Evolutionary conservation across 64 coral and sea anemone genomes (phyloP), one percentile per base, ranked within the genome.

Genomic region (Stylophora pistillata): DNA sequence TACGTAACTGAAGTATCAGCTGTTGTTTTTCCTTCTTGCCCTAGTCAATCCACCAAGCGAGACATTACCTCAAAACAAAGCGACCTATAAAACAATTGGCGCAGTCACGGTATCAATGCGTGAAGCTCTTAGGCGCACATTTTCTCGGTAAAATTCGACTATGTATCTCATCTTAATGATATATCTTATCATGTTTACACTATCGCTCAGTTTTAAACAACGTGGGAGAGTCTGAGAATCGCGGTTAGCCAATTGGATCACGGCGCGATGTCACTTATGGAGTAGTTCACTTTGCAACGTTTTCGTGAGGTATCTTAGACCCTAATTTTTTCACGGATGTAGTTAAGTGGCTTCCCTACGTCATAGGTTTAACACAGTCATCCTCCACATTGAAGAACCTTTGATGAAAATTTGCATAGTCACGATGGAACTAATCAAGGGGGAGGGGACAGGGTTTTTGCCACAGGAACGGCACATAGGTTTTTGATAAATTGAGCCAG

Each of bases 281-380:
- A 26, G 23, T 25, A 10, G 6, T 66, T 21, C 20, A 23, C 63
- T 66, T 66, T n/a, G 21, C 63, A 41, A 60, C 62, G n/a, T 10
- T 84, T 84, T 84, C 80, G 80, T 84, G 63, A 68, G 61, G 2
- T n/a, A 23, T 52, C 64, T 10, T 31, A 70, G 80, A 23, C 80
- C 80, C 32, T 84, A 26, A 84, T 69, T 60, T 69, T 7, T 31
- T 23, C 32, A 11, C 34, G 23, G 61, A 84, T 84, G 65, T 70
- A 17, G 20, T 84, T 37, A 84, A 84, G 80, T 69, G 80, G 1
- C 29, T 70, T 13, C 23, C 27, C 15, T 53, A 62, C 80, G 80
- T 84, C 80, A 84, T 21, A 68, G 64, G 21, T 27, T 7, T 11
- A 68, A 68, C 64, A 47, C 37, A 47, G 37, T 55, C 10, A 11